Base-by-base conservation (phyloP, 1,140 invertebrate species). In the Saccostrea glomerata region DNA sequence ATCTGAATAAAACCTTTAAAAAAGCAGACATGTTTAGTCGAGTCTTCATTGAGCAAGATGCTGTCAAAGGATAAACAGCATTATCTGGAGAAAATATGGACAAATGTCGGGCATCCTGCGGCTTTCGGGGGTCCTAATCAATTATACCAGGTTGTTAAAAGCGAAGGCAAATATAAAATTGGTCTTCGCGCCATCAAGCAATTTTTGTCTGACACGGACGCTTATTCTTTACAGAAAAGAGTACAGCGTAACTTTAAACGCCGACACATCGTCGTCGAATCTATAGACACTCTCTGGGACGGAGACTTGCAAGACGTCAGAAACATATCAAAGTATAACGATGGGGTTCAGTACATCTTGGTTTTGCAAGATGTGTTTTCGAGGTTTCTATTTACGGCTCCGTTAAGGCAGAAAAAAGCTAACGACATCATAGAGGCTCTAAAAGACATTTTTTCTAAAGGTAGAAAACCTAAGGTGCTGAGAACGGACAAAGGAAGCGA, bases 291-390 rank as follows among this genome's bases (percentile, higher is more conserved):
- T 12, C 58, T 84, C 13, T 87, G 87, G 87, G 82, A 89, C 25
- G 73, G 63, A 15, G 88, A 89, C 84, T 83, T 89, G 40, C 73
- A 82, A 77, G 85, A 86, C 60, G 85, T 89, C 20, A 66, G 58
- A 63, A 89, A 89, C 36, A 86, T 89, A 86, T 77, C 88, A 12
- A 86, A 70, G 15, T 30, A 83, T 23, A 89, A 86, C 83, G 77
- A 83, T 23, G 85, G 77, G 13, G 40, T 86, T 77, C 66, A 89
- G 63, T 89, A 86, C 56, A 86, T 86, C 23, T 77, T 89, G n/a
- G 73, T 89, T 2, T 25, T 83, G 25, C 77, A 86, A 63, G 88
- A 89, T 20, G 55, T 89, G 12, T 89, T 89, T 84, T 86, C 84
- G 11, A 47, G 47, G 47, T 47, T 47, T 47, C 47, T 47, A 47